Percentiles rank a stretch among this genome's conserved stretches.
These are phyloP conservation scores for Thyatira batis DNA, from an alignment of 2,888 invertebrate genomes.

Conservation along the genomic window DNA sequence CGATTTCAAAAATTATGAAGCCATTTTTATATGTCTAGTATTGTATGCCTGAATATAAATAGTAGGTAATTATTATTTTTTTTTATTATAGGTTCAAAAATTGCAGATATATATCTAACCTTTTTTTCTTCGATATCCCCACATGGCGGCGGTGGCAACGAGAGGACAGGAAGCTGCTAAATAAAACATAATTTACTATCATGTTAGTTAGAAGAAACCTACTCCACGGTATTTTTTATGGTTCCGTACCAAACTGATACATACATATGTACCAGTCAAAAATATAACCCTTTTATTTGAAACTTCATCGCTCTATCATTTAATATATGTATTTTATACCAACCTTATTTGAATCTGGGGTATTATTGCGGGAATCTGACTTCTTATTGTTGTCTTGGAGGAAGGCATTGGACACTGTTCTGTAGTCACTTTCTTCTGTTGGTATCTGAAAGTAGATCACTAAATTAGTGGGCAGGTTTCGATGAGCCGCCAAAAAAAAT, in stretches of 20 bases:
- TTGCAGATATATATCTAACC: conserved; percentile 31
- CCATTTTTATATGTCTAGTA: not conserved
- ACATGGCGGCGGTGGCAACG: conserved; percentile 37
- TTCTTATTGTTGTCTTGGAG: conserved; percentile 71
- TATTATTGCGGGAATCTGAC: conserved; percentile 65
- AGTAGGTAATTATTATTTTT: too few relatives aligned
- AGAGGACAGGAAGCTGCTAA: conserved; percentile 29
- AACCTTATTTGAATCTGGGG: conserved; percentile 73
- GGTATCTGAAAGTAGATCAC: conserved; percentile 57
- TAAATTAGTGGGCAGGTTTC: too few relatives aligned
- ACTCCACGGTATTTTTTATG: too few relatives aligned
- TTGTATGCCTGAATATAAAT: not conserved
- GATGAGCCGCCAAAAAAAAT: too few relatives aligned
- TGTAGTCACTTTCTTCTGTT: conserved; percentile 66
- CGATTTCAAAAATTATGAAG: too few relatives aligned
- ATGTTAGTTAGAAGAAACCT: not conserved
- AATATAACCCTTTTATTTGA: too few relatives aligned
- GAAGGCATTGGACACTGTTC: conserved; percentile 72
- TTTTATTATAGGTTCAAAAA: too few relatives aligned
- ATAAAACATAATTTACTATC: conserved; percentile 10
- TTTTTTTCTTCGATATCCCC: conserved; percentile 55
- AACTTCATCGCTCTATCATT: not conserved
- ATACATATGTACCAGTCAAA: not conserved
- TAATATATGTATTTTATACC: conserved; percentile 2
- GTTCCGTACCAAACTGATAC: too few relatives aligned